A percentile compares a stretch with the other conserved stretches of the same genome.
Evolutionary conservation across 2,888 invertebrate genomes (phyloP).

Genomic region (Callimorpha dominula): DNA sequence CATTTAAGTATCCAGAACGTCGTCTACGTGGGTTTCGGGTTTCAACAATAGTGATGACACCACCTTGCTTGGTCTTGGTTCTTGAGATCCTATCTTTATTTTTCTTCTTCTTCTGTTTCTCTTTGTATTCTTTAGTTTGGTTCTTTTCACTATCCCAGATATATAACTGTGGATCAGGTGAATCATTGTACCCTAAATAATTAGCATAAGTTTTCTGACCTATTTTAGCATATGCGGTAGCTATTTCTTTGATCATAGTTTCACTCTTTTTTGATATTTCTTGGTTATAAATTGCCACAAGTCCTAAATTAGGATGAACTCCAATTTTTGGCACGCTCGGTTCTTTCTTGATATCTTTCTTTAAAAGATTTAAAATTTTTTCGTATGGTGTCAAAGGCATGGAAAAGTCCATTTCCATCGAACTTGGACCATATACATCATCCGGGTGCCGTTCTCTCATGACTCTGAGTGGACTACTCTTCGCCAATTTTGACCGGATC

Average conservation of each 20-base stretch:
- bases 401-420: neutral
- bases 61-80: constrained; percentile 34
- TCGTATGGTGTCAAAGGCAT: constrained; percentile 55
- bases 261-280: constrained; percentile 71
- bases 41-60: constrained; percentile 39
- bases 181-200: constrained; percentile 34
- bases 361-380: constrained; percentile 64
- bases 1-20: neutral
- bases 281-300: constrained; percentile 71
- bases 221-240: constrained; percentile 59
- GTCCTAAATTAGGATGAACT: constrained; percentile 66
- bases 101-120: constrained; percentile 9
- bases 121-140: constrained; percentile 20
- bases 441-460: constrained; percentile 41
- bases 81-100: constrained; percentile 18
- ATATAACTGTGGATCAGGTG: constrained; percentile 30
- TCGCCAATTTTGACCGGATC: constrained; percentile 60
- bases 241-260: constrained; percentile 64
- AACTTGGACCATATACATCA: neutral
- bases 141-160: constrained; percentile 43
- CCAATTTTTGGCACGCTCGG: constrained; percentile 65
- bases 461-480: constrained; percentile 53
- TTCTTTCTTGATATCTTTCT: constrained; percentile 60
- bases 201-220: constrained; percentile 33
- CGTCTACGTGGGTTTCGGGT: constrained; percentile 28